Base-by-base conservation (phyloP, 2,888 invertebrate species). In the Watsonalla binaria region DNA sequence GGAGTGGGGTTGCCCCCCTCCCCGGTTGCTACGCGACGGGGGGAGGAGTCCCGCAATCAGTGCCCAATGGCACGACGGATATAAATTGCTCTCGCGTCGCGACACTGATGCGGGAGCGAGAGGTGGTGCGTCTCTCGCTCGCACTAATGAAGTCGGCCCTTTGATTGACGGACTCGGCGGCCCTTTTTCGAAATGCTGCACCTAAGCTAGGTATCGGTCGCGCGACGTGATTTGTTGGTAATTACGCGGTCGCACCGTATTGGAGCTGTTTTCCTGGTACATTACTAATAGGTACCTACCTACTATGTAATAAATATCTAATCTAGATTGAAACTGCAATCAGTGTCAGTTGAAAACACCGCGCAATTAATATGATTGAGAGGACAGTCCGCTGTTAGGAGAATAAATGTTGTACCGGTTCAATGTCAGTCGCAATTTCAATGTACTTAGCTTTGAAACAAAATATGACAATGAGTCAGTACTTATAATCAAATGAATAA, bases 11-110 rank as follows among this genome's bases (percentile, higher is more conserved):
- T 15, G 65, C 61, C 59, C 77, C 80, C 84, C 90, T 86, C 84
- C 79, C 83, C 90, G 93, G 24, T 93, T 89, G 92, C 92, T 90
- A 92, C 85, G 92, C 86, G 90, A 93, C 93, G 93, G 91, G 90
- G 93, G 93, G 92, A 91, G 92, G 92, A 91, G 92, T 81, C 89
- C 90, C 78, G 84, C 86, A 91, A 91, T 91, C 91, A 90, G 90
- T 87, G 91, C 89, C 90, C 91, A 91, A 91, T 91, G 80, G 91
- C 86, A 86, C 90, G 91, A 89, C 91, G 88, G 91, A 88, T 91
- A 91, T 91, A 91, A 91, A 91, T 91, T 91, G 91, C 85, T 90
- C 86, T 79, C 78, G 80, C 81, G 81, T 80, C 85, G 86, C 85
- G 87, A 88, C 88, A 84, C 78, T 82, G 76, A 72, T 65, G 86